Percentiles rank a stretch among this genome's conserved stretches.
These are phyloP conservation scores for Phyllostomus discolor DNA, from an alignment of 2,113 vertebrate species.

Conservation along the genomic window DNA sequence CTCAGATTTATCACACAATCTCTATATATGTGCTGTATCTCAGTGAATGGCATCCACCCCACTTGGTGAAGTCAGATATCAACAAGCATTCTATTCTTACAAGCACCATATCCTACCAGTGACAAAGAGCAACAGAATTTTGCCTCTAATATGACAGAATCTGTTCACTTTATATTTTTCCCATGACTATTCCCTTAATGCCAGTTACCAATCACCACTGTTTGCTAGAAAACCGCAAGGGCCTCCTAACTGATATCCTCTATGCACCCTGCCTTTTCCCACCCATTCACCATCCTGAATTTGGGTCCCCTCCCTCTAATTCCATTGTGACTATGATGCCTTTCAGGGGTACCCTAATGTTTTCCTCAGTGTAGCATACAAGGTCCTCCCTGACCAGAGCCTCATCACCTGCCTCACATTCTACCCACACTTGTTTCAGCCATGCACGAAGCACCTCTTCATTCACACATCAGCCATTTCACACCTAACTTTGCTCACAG, in stretches of 20 bases:
- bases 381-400: not conserved
- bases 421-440: not conserved
- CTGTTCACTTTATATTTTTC: not conserved
- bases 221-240: not conserved
- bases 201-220: too few relatives aligned
- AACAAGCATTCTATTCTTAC: not conserved
- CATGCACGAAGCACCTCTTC: not conserved
- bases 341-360: rapidly evolving
- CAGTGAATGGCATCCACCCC: not conserved
- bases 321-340: too few relatives aligned
- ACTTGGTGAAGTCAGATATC: not conserved
- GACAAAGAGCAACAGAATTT: not conserved
- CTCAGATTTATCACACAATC: not conserved
- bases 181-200: not conserved
- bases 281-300: not conserved
- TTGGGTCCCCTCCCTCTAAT: not conserved
- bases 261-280: too few relatives aligned
- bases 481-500: not conserved
- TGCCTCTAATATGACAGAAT: not conserved
- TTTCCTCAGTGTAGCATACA: not conserved
- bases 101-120: not conserved
- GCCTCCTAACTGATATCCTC: not conserved
- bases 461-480: not conserved
- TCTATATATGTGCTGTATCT: not conserved
- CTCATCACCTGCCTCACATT: not conserved